These are phyloP conservation scores for Pteronotus mesoamericanus DNA, from an alignment of 2,797 vertebrate genomes.

Conservation along the genomic window DNA sequence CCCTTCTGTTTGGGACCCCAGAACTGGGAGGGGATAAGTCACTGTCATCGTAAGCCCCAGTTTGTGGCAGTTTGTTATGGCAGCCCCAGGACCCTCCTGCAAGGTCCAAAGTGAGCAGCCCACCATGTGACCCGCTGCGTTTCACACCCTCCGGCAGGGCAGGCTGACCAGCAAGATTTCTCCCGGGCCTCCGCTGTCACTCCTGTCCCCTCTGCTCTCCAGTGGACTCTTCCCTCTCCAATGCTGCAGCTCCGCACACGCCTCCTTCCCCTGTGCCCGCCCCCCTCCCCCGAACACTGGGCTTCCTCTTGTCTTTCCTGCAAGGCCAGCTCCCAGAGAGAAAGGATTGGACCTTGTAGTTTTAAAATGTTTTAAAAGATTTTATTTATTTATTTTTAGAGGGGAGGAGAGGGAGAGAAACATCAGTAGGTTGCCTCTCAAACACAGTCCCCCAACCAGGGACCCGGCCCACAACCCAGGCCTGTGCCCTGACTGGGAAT, in stretches of 20 bases:
- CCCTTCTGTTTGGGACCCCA: not conserved
- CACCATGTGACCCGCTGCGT: fast-evolving
- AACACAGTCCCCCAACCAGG: not conserved
- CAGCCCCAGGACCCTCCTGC: not conserved
- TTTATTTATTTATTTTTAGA: not conserved
- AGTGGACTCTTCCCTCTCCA: not conserved
- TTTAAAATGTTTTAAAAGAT: not conserved
- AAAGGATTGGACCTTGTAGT: not conserved
- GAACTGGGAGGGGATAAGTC: not conserved
- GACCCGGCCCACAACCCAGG: not conserved
- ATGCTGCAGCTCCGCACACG: too few species aligned
- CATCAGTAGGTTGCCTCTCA: not conserved
- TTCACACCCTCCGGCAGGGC: not conserved
- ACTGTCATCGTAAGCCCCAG: not conserved
- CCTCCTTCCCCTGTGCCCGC: fast-evolving
- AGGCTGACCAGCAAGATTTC: not conserved
- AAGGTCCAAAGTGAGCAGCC: too few species aligned
- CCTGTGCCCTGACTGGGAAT: not conserved
- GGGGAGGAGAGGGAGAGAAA: not conserved
- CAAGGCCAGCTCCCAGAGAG: not conserved
- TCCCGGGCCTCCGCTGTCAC: not conserved
- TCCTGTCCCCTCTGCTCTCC: not conserved
- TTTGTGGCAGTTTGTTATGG: not conserved
- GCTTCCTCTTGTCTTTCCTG: not conserved
- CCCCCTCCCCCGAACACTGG: too few species aligned